Evolutionary conservation across 2,888 invertebrate genomes (phyloP).

Genomic region (Drepanosiphum platanoidis): DNA sequence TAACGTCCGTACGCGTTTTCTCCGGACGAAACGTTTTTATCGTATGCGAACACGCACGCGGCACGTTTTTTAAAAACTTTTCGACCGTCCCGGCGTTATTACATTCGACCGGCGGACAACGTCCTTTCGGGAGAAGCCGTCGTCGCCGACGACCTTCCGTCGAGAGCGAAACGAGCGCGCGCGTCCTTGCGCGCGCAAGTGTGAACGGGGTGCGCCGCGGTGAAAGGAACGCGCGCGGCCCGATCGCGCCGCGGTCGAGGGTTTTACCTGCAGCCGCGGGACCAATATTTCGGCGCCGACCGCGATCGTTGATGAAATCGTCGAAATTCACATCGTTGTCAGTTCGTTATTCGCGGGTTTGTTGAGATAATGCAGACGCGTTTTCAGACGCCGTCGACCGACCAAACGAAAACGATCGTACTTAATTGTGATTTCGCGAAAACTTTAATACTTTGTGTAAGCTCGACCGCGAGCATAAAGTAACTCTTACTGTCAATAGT

Average conservation of each 20-base stretch:
- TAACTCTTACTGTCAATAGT: no score
- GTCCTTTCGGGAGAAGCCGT: neutral
- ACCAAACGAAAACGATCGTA: no score
- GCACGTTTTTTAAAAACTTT: no score
- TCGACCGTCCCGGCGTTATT: neutral
- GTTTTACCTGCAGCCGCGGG: neutral
- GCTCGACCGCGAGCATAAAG: no score
- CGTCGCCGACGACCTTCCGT: slow-evolving; percentile 35
- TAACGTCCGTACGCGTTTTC: neutral
- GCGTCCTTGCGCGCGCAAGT: neutral
- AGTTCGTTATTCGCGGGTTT: no score
- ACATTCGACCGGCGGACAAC: neutral
- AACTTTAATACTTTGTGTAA: no score
- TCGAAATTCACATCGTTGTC: no score
- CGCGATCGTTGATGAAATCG: no score
- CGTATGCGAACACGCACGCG: neutral
- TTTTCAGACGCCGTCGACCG: no score
- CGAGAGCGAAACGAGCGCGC: slow-evolving; percentile 58
- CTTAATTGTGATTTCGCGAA: no score
- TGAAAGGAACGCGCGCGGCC: slow-evolving; percentile 38
- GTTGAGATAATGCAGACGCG: no score
- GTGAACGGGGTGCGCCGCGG: slow-evolving; percentile 41
- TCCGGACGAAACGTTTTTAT: neutral
- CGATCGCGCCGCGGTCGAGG: no score
- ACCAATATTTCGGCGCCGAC: neutral